phyloP scores from a whole-genome alignment of 2,113 vertebrate species.

The Megaceryle maxima region DNA sequence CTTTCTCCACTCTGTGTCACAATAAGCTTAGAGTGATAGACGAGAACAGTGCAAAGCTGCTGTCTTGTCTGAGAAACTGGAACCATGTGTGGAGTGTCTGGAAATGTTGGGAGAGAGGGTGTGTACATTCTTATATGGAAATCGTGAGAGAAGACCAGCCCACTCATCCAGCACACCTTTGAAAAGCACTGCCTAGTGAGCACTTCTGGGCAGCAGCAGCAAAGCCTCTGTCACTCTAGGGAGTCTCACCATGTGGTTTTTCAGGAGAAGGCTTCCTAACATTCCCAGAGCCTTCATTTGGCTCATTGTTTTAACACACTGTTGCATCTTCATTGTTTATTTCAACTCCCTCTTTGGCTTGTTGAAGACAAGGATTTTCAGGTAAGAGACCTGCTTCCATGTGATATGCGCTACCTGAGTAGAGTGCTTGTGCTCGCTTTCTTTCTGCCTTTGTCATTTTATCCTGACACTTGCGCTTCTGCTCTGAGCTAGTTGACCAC shows the following conservation, averaged over 20 bases:
- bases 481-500: neutral
- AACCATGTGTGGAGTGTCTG: neutral
- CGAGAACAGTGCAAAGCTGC: neutral
- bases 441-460: neutral
- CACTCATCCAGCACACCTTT: neutral
- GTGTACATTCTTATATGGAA: neutral
- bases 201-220: neutral
- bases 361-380: neutral
- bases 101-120: neutral
- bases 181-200: neutral
- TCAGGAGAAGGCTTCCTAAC: neutral
- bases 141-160: neutral
- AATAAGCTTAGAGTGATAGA: neutral
- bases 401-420: fast-evolving
- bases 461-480: neutral
- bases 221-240: fast-evolving
- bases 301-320: neutral
- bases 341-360: neutral
- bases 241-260: neutral
- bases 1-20: neutral
- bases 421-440: neutral
- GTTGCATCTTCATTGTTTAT: neutral
- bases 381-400: constrained; percentile 22
- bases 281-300: neutral
- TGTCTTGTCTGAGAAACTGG: neutral